Evolutionary conservation across 2,113 vertebrate species (phyloP).

Genomic region (Manacus vitellinus): DNA sequence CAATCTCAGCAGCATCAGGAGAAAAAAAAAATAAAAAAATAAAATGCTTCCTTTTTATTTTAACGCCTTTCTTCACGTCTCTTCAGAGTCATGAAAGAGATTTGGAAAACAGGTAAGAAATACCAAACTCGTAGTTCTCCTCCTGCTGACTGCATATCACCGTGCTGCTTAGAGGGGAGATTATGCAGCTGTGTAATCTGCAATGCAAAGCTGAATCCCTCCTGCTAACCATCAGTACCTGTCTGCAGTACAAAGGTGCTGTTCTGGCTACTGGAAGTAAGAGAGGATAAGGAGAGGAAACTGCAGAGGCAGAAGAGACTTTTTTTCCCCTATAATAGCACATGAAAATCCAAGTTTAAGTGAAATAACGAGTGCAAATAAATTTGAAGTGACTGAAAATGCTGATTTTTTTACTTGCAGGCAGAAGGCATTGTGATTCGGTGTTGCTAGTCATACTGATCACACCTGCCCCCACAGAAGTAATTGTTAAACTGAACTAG

Average conservation of each 20-base stretch:
- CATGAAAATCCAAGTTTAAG: background rate
- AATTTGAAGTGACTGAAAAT: background rate
- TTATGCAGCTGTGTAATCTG: slow-evolving; percentile 24
- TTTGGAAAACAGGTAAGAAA: slow-evolving; percentile 19
- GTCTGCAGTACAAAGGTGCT: background rate
- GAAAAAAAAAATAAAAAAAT: background rate
- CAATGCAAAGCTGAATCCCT: slow-evolving; percentile 17
- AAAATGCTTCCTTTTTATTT: slow-evolving; percentile 27
- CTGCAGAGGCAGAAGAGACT: background rate
- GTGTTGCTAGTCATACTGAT: background rate
- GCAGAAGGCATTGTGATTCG: background rate
- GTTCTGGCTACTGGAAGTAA: background rate
- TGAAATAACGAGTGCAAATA: background rate
- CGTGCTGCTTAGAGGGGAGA: background rate
- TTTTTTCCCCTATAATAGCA: background rate
- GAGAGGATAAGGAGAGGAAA: background rate
- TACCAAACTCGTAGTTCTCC: background rate
- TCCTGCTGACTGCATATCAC: background rate
- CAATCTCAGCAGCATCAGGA: background rate
- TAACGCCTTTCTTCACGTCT: background rate
- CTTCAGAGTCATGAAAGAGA: slow-evolving; percentile 23
- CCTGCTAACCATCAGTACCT: background rate
- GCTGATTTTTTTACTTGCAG: background rate
- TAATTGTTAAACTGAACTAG: background rate
- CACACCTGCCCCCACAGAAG: background rate